Evolutionary conservation across 1,140 invertebrate genomes (phyloP).

Genomic region (Brachionus rotundiformis): DNA sequence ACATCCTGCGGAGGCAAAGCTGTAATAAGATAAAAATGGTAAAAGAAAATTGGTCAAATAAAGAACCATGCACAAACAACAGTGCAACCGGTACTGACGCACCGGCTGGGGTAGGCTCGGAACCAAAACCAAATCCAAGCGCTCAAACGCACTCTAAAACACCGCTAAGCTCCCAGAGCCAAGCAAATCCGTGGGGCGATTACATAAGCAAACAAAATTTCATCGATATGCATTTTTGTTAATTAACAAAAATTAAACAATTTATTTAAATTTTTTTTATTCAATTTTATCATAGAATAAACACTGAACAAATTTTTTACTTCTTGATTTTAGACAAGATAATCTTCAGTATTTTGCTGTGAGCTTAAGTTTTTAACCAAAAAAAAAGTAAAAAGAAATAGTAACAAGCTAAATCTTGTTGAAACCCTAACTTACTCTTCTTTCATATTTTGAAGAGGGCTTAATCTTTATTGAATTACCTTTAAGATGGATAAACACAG

Average conservation of each 20-base stretch:
- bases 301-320: constrained; percentile 35
- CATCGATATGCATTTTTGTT: constrained; percentile 49
- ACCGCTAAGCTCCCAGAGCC: not conserved
- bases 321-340: not conserved
- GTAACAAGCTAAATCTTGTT: constrained; percentile 18
- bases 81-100: not conserved
- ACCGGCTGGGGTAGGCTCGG: not conserved
- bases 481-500: constrained; percentile 48
- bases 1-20: constrained; percentile 50
- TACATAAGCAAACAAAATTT: constrained; percentile 49
- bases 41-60: constrained; percentile 49
- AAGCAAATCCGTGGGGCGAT: constrained; percentile 40
- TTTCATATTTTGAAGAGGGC: not conserved
- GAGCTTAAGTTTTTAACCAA: not conserved
- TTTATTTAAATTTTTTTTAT: not conserved
- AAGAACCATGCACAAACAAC: not conserved
- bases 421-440: constrained; percentile 19
- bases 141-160: constrained; percentile 4
- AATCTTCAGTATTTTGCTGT: not conserved
- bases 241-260: constrained; percentile 11
- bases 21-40: constrained; percentile 52
- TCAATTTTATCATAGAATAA: constrained; percentile 22
- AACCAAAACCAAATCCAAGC: not conserved
- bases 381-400: not conserved
- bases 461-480: constrained; percentile 43